Evolutionary conservation across 2,888 invertebrate genomes (phyloP).

Genomic region (Trachelus stipa): DNA sequence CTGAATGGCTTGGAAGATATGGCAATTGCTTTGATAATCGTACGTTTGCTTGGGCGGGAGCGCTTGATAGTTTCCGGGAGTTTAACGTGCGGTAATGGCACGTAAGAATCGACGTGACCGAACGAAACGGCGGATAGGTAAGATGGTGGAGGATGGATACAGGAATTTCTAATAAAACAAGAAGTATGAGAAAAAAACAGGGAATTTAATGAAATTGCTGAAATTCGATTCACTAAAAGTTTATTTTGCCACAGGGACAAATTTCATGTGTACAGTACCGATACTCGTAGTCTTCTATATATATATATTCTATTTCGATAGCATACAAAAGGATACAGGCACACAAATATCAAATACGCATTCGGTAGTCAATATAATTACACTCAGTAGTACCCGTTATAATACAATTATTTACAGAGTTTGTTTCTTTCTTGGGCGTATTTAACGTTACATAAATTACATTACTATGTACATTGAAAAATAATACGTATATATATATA

Average conservation of each 20-base stretch:
- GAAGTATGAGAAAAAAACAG: not conserved
- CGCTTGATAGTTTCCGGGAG: not conserved
- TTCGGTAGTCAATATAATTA: slow-evolving; percentile 61
- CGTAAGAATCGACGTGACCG: not conserved
- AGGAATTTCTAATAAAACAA: slow-evolving; percentile 21
- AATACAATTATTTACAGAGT: slow-evolving; percentile 54
- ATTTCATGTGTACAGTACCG: slow-evolving; percentile 52
- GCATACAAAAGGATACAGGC: slow-evolving; percentile 66
- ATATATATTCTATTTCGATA: slow-evolving; percentile 47
- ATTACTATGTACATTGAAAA: slow-evolving; percentile 56
- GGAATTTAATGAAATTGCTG: not conserved
- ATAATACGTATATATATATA: slow-evolving; percentile 23
- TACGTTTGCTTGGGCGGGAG: not conserved
- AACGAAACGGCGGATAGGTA: not conserved
- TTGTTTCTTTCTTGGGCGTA: slow-evolving; percentile 16
- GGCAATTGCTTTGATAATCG: not conserved
- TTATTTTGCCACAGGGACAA: slow-evolving; percentile 58
- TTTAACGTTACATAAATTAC: slow-evolving; percentile 57
- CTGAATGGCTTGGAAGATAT: not conserved
- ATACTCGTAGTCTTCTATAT: slow-evolving; percentile 41
- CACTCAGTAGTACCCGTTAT: slow-evolving; percentile 57
- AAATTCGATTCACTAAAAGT: slow-evolving; percentile 61
- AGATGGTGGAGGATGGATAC: not conserved
- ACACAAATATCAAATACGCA: slow-evolving; percentile 66
- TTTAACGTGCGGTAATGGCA: not conserved